Conservation (phyloP, 1,140 invertebrate genomes). For the Asbolus verrucosus region DNA sequence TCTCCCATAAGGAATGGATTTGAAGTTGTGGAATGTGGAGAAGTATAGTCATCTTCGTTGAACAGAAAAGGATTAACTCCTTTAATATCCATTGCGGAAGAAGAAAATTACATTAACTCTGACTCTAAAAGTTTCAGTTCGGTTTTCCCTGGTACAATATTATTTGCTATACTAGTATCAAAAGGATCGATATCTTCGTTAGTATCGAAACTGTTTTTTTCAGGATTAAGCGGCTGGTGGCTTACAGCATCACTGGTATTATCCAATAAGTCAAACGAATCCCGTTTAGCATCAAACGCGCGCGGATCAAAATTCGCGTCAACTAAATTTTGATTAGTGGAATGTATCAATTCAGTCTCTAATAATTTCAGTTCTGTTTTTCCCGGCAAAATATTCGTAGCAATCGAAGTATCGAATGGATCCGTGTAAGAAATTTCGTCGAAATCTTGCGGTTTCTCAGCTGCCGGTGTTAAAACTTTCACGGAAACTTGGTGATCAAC, state of each 20-base stretch:
- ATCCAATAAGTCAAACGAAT: conserved; percentile 68
- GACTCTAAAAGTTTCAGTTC: conserved; percentile 80
- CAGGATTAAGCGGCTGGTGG: conserved; percentile 75
- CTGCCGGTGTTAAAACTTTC: conserved; percentile 71
- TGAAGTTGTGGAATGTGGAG: conserved; percentile 64
- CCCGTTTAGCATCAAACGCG: conserved; percentile 64
- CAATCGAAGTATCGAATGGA: conserved; percentile 87
- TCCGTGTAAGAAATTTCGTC: conserved; percentile 69
- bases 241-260: conserved; percentile 74
- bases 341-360: conserved; percentile 75
- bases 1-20: conserved; percentile 82
- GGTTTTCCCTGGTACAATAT: conserved; percentile 80
- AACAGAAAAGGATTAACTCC: conserved; percentile 82
- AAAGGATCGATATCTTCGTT: conserved; percentile 74
- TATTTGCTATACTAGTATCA: conserved; percentile 82
- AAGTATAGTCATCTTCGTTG: conserved; percentile 72
- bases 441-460: conserved; percentile 63
- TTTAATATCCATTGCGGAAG: conserved; percentile 70
- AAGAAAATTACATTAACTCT: conserved; percentile 65
- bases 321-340: neutral
- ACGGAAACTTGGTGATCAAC: conserved; percentile 70
- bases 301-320: conserved; percentile 70
- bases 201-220: conserved; percentile 63
- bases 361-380: conserved; percentile 81
- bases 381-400: conserved; percentile 77